Conservation (phyloP, 2,113 vertebrate genomes). For the Dicerorhinus sumatrensis region DNA sequence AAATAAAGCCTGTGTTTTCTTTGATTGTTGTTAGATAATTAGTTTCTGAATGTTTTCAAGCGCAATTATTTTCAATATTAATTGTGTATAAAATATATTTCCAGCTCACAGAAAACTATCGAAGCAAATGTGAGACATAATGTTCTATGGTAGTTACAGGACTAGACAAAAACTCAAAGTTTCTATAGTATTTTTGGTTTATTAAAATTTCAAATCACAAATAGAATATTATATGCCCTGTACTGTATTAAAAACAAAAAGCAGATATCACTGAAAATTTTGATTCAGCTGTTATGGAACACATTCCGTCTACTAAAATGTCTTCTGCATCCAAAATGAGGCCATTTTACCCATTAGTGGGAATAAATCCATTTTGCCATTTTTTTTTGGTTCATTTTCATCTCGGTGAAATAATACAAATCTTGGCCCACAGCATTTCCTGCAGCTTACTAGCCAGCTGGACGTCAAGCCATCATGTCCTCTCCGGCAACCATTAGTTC, state of each 20-base stretch:
- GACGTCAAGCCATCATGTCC: slow-evolving; percentile 46
- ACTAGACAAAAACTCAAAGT: not conserved
- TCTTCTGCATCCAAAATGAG: slow-evolving; percentile 44
- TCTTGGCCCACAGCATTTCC: slow-evolving; percentile 68
- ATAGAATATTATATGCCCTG: not conserved
- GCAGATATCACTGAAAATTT: not conserved
- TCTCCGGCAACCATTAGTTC: slow-evolving; percentile 66
- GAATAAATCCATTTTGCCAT: slow-evolving; percentile 30
- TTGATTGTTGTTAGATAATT: not conserved
- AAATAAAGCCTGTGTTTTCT: not conserved
- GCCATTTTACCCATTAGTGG: slow-evolving; percentile 66
- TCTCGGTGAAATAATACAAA: slow-evolving; percentile 55
- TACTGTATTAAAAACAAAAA: not conserved
- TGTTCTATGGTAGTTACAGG: not conserved
- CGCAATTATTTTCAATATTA: not conserved
- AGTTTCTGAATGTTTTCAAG: not conserved
- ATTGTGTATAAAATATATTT: not conserved
- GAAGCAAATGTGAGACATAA: not conserved
- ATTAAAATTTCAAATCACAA: not conserved
- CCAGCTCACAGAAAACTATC: not conserved
- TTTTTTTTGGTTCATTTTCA: slow-evolving; percentile 51
- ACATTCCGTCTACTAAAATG: not conserved
- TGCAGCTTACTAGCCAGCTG: slow-evolving; percentile 63
- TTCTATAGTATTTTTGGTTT: not conserved
- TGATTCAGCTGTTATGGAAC: not conserved